Conservation (phyloP, 2,888 invertebrate species). For the Xanthia icteritia region DNA sequence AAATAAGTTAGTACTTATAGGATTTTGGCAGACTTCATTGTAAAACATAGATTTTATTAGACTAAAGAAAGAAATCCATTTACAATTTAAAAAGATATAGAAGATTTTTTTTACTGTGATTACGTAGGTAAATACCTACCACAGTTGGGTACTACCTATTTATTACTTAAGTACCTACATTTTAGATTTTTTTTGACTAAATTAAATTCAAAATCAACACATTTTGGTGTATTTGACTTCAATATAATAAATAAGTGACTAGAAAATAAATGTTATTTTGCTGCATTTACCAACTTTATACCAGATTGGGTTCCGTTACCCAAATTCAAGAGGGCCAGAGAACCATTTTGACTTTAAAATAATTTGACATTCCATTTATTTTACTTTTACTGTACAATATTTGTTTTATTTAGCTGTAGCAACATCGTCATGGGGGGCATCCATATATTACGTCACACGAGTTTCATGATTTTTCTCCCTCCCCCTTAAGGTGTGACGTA, state of each 20-base stretch:
- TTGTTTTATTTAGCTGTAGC: conserved; percentile 2
- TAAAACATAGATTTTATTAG: not conserved
- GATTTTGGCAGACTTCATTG: conserved; percentile 5
- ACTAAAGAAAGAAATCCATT: not conserved
- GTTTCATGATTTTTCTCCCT: not conserved
- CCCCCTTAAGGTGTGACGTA: not conserved
- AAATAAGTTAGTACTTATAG: conserved; percentile 28
- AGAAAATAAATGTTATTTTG: not conserved
- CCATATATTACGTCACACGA: not conserved
- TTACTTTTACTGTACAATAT: conserved; percentile 19
- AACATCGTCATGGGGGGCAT: not conserved
- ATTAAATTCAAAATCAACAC: not conserved
- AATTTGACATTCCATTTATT: conserved; percentile 56
- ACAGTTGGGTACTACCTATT: not conserved
- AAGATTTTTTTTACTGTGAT: not conserved
- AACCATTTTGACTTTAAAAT: conserved; percentile 40
- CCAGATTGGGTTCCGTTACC: conserved; percentile 24
- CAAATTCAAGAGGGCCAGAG: conserved; percentile 47
- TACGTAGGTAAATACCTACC: not conserved
- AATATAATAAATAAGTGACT: not conserved
- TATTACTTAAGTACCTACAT: not conserved
- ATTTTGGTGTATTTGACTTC: not conserved
- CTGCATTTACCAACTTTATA: conserved; percentile 40
- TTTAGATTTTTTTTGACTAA: not conserved
- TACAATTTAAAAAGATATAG: not conserved